phyloP scores from a whole-genome alignment of 2,113 vertebrate genomes.

The Willisornis vidua region DNA sequence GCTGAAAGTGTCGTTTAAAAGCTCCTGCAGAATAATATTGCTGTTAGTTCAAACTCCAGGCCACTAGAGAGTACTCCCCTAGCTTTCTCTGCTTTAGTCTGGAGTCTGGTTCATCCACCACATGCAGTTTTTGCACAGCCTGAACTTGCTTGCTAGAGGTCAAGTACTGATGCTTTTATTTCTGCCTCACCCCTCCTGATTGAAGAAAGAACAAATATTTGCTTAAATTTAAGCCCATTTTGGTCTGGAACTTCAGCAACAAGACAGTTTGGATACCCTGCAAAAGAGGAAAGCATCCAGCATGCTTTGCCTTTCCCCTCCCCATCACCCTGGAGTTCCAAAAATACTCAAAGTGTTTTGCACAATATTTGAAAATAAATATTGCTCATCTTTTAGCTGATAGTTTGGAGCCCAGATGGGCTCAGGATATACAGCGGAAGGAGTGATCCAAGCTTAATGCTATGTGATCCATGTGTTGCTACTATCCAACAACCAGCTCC shows the following conservation, averaged over 20 bases:
- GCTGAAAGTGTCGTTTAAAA: not conserved
- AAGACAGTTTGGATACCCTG: constrained; percentile 17
- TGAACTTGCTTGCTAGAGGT: constrained; percentile 56
- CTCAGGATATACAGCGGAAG: constrained; percentile 52
- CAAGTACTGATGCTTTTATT: constrained; percentile 61
- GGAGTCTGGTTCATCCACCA: constrained; percentile 2
- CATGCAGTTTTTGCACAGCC: constrained; percentile 20
- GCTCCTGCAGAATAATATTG: not conserved
- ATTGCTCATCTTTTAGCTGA: constrained; percentile 58
- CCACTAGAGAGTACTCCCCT: not conserved
- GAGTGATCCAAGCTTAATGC: constrained; percentile 41
- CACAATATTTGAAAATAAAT: constrained; percentile 72
- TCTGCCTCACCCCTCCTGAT: constrained; percentile 38
- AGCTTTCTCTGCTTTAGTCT: not conserved
- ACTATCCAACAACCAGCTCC: constrained; percentile 40
- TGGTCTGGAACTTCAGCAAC: constrained; percentile 55
- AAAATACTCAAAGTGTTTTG: constrained; percentile 60
- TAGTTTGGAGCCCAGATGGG: constrained; percentile 16
- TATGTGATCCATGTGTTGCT: constrained; percentile 52
- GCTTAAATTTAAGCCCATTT: constrained; percentile 62
- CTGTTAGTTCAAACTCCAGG: not conserved
- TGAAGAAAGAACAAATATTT: constrained; percentile 67
- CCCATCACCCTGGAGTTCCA: constrained; percentile 21
- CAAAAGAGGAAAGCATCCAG: constrained; percentile 53
- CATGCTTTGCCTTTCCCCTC: not conserved